Conservation (phyloP, 2,888 invertebrate species). For the Linnaemya vulpina region DNA sequence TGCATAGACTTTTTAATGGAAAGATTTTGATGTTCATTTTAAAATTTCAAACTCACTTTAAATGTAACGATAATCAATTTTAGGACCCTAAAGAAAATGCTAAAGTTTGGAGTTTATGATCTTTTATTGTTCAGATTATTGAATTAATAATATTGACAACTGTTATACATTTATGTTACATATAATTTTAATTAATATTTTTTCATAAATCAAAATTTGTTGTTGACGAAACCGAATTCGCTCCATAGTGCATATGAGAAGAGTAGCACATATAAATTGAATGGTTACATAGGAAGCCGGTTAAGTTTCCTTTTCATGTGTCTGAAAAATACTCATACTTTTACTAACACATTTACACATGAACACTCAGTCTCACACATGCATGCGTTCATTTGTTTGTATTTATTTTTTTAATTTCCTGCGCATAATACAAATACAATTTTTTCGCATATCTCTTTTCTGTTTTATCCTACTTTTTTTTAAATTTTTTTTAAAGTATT, state of each 20-base stretch:
- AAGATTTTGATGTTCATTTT: no score
- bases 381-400: slow-evolving; percentile 30
- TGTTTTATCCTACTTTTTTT: slow-evolving; percentile 17
- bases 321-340: slow-evolving; percentile 44
- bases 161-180: no score
- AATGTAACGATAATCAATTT: no score
- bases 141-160: no score
- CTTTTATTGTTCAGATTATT: no score
- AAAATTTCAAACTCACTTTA: no score
- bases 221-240: no score
- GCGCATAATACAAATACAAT: slow-evolving; percentile 48
- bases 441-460: slow-evolving; percentile 47
- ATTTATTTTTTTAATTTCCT: slow-evolving; percentile 53
- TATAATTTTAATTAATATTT: no score
- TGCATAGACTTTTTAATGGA: no score
- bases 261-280: slow-evolving; percentile 11
- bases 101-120: no score
- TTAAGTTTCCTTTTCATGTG: slow-evolving; percentile 45
- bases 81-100: no score
- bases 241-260: slow-evolving; percentile 26
- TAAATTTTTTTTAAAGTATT: neutral
- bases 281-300: slow-evolving; percentile 41
- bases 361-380: neutral
- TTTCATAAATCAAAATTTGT: neutral
- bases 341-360: slow-evolving; percentile 28